Evolutionary conservation across 2,888 invertebrate genomes (phyloP), one percentile per base, ranked within the genome.

Genomic region (Tinea pellionella): DNA sequence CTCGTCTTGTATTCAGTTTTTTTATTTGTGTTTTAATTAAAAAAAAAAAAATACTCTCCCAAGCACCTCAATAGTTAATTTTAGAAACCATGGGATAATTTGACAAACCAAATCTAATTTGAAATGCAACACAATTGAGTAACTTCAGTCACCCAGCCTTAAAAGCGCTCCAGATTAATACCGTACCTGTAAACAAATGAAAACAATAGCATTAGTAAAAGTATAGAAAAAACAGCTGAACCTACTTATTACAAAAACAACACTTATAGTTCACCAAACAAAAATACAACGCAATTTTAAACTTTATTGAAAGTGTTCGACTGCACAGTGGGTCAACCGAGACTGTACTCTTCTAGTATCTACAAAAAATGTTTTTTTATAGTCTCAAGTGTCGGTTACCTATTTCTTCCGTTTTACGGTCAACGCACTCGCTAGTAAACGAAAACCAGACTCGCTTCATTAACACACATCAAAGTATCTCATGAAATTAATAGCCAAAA

Each of bases 401-500:
- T 59, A 59, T 43, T 19, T 59, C 59, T 59, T 61, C 61, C 61
- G 59, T 42, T 60, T 61, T 65, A 67, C 71, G 72, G 71, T 69
- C 72, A 69, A 65, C 63, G 72, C 68, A 65, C 75, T 61, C 61
- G 42, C 30, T 37, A 24, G 66, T 67, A 66, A 69, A 77, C 72
- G 71, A 70, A 75, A 75, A 75, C 67, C 77, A 78, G 75, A 78
- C 67, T 63, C 67, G 65, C 63, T 53, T 61, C 65, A 65, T 67
- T 65, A 67, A 64, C 64, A 61, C 61, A 66, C 69, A 68, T 69
- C 68, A 68, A 67, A 68, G 68, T 64, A 60, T 13, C 47, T 16
- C 16, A 47, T 16, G 15, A 15, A 47, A 47, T 15, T 47, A 47
- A 47, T 47, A 47, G 47, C 47, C 12, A 15, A 47, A 8, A 15